Evolutionary conservation across 2,888 invertebrate genomes (phyloP).

Genomic region (Caenorhabditis sp.): DNA sequence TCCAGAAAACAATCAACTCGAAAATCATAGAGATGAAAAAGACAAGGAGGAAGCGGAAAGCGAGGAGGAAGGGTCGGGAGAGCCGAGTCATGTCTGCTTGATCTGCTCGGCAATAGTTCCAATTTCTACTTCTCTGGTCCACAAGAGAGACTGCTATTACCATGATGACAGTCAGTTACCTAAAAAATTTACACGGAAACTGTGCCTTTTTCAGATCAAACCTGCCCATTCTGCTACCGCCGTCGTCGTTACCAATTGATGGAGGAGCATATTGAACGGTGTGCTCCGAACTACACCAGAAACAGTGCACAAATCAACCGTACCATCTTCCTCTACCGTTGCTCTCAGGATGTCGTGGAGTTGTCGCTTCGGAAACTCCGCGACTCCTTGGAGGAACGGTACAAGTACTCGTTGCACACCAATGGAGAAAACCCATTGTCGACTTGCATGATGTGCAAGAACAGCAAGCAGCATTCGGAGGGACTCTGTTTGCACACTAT

Average conservation of each 20-base stretch:
- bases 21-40: neutral
- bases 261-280: slow-evolving; percentile 9
- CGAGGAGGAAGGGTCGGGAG: neutral
- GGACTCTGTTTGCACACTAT: neutral
- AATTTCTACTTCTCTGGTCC: neutral
- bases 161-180: slow-evolving; percentile 5
- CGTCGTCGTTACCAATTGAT: slow-evolving; percentile 5
- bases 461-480: neutral
- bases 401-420: neutral
- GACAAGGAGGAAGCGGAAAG: neutral
- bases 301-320: neutral
- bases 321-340: neutral
- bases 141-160: slow-evolving; percentile 2
- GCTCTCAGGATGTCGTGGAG: neutral
- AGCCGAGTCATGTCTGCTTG: neutral
- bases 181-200: neutral
- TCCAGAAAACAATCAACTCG: too few relatives aligned
- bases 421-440: neutral
- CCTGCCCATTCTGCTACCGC: slow-evolving; percentile 22
- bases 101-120: neutral
- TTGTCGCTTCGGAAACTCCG: neutral
- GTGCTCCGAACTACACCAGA: neutral
- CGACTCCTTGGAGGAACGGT: neutral
- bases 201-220: slow-evolving; percentile 3
- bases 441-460: neutral